Base-by-base conservation (phyloP, 2,113 vertebrate genomes). In the Sander vitreus region DNA sequence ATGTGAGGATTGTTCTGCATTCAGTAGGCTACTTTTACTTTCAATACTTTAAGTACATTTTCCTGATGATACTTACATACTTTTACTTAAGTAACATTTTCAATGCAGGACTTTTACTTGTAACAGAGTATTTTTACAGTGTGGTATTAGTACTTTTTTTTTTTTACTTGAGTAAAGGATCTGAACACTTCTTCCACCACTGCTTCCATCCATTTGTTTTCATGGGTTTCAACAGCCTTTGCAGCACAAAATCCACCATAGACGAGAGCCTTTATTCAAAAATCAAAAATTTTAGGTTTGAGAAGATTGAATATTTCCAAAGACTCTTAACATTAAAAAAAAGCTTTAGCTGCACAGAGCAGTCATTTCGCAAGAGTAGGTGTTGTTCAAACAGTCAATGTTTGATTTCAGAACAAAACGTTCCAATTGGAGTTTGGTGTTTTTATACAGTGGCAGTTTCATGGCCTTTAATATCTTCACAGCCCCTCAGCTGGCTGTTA, bases 401-500 rank as follows among this genome's bases (percentile, higher is more conserved):
- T 80, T 43, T 81, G 70, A 58, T 78, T 80, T 83, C 51, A 80
- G 64, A 83, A 15, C 73, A 72, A 70, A 89, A 87, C 70, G 84
- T 91, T 91, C 87, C 88, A 66, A 67, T 68, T 66, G 67, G 84
- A 88, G 80, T 73, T 73, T 16, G 84, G 50, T 85, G 91, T 85
- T 84, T 89, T 70, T 53, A 39, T 57, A 23, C 66, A 73, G 36
- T 16, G 23, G 53, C 30, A 47, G 78, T 80, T 83, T 85, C 66
- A 19, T 33, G 81, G 77, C 78, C 48, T 70, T 69, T 78, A 81
- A 71, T 77, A 66, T 62, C 25, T 83, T 3, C 69, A 39, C 21
- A 4, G 86, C 89, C 90, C 90, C 85, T 91, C 79, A 48, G 76
- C 77, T 51, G 59, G 63, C 59, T 66, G 90, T 93, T 85, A 87